phyloP scores from a whole-genome alignment of 2,888 invertebrate genomes.

The Clanis bilineata region DNA sequence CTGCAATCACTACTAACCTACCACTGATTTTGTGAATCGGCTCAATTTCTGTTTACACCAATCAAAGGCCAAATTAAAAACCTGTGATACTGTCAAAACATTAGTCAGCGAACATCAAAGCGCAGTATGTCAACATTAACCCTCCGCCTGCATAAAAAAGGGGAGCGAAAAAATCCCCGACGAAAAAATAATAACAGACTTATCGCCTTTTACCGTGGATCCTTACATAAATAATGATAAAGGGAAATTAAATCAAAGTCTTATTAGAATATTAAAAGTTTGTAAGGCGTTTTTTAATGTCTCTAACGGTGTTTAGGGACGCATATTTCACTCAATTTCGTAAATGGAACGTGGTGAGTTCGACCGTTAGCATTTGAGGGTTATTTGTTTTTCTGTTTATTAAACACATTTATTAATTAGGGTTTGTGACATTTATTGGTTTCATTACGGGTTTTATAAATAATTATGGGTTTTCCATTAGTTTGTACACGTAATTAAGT shows the following conservation, averaged over 20 bases:
- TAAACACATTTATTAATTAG: conserved; percentile 60
- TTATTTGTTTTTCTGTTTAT: conserved; percentile 49
- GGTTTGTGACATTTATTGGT: conserved; percentile 46
- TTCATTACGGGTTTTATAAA: conserved; percentile 10
- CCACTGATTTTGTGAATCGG: neutral
- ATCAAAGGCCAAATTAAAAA: neutral
- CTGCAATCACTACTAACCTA: too few relatives aligned
- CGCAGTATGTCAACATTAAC: conserved; percentile 30
- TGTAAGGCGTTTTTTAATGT: conserved; percentile 77
- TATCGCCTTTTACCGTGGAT: conserved; percentile 72
- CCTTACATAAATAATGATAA: conserved; percentile 82
- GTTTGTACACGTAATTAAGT: too few relatives aligned
- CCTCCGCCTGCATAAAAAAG: conserved; percentile 47
- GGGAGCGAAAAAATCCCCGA: conserved; percentile 51
- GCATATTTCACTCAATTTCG: conserved; percentile 79
- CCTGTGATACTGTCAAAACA: conserved; percentile 18
- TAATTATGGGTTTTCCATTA: too few relatives aligned
- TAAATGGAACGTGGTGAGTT: conserved; percentile 69
- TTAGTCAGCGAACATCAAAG: conserved; percentile 32
- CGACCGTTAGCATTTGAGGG: conserved; percentile 55
- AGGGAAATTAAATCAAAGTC: conserved; percentile 82
- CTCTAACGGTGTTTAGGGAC: conserved; percentile 71
- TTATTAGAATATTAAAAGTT: conserved; percentile 82
- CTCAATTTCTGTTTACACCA: conserved; percentile 16
- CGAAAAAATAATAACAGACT: conserved; percentile 73